Evolutionary conservation across 2,888 invertebrate genomes (phyloP), one percentile per base, ranked within the genome.

Genomic region (Drosophila paranaensis): DNA sequence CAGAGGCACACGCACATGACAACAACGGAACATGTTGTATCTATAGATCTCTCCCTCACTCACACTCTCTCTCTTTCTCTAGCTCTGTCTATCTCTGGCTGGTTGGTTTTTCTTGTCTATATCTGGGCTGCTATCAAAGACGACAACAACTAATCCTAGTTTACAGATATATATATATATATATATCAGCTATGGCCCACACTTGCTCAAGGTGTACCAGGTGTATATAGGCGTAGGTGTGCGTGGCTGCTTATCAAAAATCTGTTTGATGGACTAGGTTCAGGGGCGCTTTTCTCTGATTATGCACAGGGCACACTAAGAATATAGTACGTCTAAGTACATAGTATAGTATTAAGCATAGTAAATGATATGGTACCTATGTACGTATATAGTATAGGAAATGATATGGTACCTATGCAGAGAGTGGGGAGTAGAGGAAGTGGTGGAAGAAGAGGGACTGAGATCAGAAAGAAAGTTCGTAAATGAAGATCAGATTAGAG

Each of bases 141-240:
- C 88, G 80, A 79, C 88, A 88, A 78, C 73, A 78, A 70, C 76
- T 84, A 84, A 88, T 84, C 84, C 84, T 78, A 82, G 81, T 86
- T 86, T 74, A 82, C 73, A 79, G 67, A 81, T 62, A 76, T 20
- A 20, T 20, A 20, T 2, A 20, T 20, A 20, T 20, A 2, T 20
- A 20, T 20, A 20, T 45, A 46, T 39, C 57, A 58, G 57, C 46
- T 37, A 46, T 51, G 39, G 54, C 13, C 48, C 48, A 50, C 14
- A 37, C 55, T 50, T 50, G 20, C 35, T 20, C 51, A 66, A 60
- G 45, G 67, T 48, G 11, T 40, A 16, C 14, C 35, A 20, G 58
- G 6, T 35, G n/a, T 43, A 33, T 35, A 27, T 27, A 27, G 27
- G 45, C 37, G 37, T 33, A 8, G 6, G 30, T 37, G 60, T 58